Base-by-base conservation (phyloP, 2,888 invertebrate species). In the Platynereis dumerilii region DNA sequence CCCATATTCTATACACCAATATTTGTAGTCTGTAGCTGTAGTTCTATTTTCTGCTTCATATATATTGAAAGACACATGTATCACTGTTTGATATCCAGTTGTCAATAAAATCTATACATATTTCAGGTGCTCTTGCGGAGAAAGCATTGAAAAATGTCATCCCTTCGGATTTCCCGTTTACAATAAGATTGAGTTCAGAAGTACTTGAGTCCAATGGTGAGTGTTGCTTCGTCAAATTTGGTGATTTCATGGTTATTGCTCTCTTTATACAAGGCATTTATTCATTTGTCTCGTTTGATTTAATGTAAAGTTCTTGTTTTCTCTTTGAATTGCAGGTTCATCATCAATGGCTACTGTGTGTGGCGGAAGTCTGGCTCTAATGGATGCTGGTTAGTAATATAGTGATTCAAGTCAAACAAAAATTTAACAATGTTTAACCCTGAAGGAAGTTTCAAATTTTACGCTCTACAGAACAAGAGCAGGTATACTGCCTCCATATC, bases 331-430 rank as follows among this genome's bases (percentile, higher is more conserved):
- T 67, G 39, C 84, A 91, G 94, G 95, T 0, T 97, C 98, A 0
- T 97, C 97, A 64, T 98, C 98, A 0, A 99, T 99, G 99, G 99
- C 99, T 22, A 92, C 95, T 22, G 91, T 97, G 3, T 99, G 98
- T 85, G 97, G 92, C 0, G 98, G 98, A 0, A 93, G 93, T 70
- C 85, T 99, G 74, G 98, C 99, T 0, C 86, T 99, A 34, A 89
- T 96, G 90, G 98, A 99, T 87, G 98, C 98, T 10, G 98, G 99
- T 0, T 44, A 42, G 53, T 26, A 27, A 26, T 45, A 3, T n/a
- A n/a, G n/a, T n/a, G n/a, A 22, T 22, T 7, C 42, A 2, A 15
- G 15, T 34, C 42, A n/a, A n/a, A n/a, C n/a, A n/a, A n/a, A n/a
- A n/a, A n/a, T n/a, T n/a, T n/a, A n/a, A n/a, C n/a, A n/a, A n/a